These are phyloP conservation scores for Trinorchestia longiramus DNA, from an alignment of 1,140 invertebrate species.

Conservation along the genomic window DNA sequence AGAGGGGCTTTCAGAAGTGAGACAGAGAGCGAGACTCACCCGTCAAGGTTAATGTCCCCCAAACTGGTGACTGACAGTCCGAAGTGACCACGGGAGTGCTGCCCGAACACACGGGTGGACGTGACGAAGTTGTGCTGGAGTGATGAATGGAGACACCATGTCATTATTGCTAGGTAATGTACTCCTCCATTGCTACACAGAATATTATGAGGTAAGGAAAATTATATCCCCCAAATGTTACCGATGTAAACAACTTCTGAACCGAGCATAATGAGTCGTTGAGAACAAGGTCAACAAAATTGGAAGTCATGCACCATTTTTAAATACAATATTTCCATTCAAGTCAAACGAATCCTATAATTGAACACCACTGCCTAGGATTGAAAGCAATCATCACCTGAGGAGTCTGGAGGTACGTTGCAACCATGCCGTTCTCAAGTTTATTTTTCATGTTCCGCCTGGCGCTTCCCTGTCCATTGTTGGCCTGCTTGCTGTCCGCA, in stretches of 20 bases:
- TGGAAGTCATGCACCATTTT: not conserved
- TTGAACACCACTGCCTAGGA: not conserved
- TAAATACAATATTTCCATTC: not conserved
- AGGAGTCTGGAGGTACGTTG: slow-evolving; percentile 56
- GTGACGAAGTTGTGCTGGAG: slow-evolving; percentile 62
- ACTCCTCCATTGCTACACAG: not conserved
- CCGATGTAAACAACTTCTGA: not conserved
- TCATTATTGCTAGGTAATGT: not conserved
- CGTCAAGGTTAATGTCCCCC: slow-evolving; percentile 92
- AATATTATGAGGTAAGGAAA: not conserved
- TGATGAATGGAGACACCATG: not conserved
- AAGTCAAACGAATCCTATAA: not conserved
- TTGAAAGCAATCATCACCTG: slow-evolving; percentile 50
- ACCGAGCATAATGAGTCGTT: not conserved
- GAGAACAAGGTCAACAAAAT: not conserved
- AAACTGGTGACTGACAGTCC: slow-evolving; percentile 86
- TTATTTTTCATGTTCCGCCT: not conserved
- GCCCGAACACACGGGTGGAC: slow-evolving; percentile 40
- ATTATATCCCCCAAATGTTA: not conserved
- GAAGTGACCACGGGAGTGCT: slow-evolving; percentile 74
- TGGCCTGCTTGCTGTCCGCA: not conserved
- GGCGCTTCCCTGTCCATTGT: not conserved
- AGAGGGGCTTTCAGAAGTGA: not conserved
- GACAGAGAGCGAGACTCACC: slow-evolving; percentile 70
- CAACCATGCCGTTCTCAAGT: slow-evolving; percentile 33